These are phyloP conservation scores for Eucidaris tribuloides DNA, from an alignment of 35 echinoderm and acorn worm genomes.

Conservation along the genomic window DNA sequence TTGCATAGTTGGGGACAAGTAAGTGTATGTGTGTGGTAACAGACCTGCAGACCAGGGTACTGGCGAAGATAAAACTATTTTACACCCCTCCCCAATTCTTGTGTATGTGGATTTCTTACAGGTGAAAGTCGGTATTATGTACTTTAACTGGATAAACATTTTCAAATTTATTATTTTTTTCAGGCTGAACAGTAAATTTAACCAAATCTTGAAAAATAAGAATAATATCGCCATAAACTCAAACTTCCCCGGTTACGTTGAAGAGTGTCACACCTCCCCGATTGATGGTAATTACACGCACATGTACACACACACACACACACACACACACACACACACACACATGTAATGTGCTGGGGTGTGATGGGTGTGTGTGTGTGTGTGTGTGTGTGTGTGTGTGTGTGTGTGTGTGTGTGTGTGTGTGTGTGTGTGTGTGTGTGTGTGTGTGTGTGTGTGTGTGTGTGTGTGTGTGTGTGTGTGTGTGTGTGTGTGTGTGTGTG, in stretches of 20 bases:
- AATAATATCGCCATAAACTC: no score
- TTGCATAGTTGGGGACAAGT: no score
- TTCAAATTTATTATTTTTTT: no score
- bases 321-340: neutral
- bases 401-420: neutral
- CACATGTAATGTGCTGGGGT: neutral
- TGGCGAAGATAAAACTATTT: neutral
- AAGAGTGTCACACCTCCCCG: no score
- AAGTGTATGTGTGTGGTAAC: neutral
- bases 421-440: neutral
- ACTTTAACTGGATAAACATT: neutral
- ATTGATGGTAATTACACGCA: no score
- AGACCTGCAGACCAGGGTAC: neutral
- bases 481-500: neutral
- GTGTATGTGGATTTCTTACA: no score
- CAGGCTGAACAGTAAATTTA: no score
- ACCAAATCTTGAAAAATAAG: no score
- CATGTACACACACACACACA: neutral
- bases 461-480: neutral
- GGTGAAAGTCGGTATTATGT: no score
- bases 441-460: neutral
- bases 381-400: neutral
- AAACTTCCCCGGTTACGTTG: no score
- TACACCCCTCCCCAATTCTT: no score
- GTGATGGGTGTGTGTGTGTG: no score